These are phyloP conservation scores for Drosophila neonasuta DNA, from an alignment of 2,888 invertebrate species.

Conservation along the genomic window DNA sequence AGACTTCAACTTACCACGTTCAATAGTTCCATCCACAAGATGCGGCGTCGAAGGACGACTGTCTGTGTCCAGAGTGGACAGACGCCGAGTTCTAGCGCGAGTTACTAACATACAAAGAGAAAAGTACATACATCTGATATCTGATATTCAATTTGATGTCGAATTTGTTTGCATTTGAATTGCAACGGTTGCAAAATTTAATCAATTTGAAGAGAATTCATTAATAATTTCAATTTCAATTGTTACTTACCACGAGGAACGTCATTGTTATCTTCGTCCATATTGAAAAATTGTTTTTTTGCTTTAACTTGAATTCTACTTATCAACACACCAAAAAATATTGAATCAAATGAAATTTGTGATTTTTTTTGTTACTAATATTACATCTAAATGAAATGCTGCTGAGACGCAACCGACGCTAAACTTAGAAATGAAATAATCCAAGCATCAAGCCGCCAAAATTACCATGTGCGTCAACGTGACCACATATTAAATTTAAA, in stretches of 20 bases:
- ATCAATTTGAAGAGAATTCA: background rate
- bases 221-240: background rate
- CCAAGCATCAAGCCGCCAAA: slow-evolving; percentile 42
- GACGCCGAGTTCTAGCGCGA: slow-evolving; percentile 58
- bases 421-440: slow-evolving; percentile 54
- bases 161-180: slow-evolving; percentile 38
- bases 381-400: background rate
- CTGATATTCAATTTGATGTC: no score
- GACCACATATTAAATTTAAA: slow-evolving; percentile 1
- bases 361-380: background rate
- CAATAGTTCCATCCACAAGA: slow-evolving; percentile 39
- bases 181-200: slow-evolving; percentile 48
- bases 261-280: slow-evolving; percentile 44
- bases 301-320: background rate
- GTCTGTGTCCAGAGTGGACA: slow-evolving; percentile 53
- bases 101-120: slow-evolving; percentile 38
- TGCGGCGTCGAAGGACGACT: slow-evolving; percentile 52
- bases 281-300: background rate
- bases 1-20: slow-evolving; percentile 45
- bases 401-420: slow-evolving; percentile 16
- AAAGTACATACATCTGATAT: no score
- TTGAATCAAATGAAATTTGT: background rate
- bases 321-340: background rate
- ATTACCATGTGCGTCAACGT: slow-evolving; percentile 39
- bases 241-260: slow-evolving; percentile 47